These are phyloP conservation scores for Mobula birostris DNA, from an alignment of 2,113 vertebrate genomes.

Conservation along the genomic window DNA sequence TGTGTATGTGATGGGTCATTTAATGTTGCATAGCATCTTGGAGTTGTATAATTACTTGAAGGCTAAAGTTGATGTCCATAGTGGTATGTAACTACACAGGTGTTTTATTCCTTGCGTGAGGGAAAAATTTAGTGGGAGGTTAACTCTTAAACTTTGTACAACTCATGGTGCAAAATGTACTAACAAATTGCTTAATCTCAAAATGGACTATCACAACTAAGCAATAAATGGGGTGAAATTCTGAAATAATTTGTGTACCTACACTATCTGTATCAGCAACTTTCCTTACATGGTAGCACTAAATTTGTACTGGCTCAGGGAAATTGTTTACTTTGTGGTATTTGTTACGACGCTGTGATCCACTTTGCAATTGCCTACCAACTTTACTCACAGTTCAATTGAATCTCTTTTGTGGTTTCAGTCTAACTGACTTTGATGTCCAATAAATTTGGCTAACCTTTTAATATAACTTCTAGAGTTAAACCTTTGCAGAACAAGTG, in stretches of 20 bases:
- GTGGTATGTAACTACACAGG: background rate
- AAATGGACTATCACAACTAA: background rate
- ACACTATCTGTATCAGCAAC: background rate
- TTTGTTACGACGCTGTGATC: background rate
- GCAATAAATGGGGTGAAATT: background rate
- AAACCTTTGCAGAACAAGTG: background rate
- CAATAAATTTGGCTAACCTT: background rate
- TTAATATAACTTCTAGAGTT: background rate
- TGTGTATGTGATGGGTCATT: too few species aligned
- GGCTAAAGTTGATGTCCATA: too few species aligned
- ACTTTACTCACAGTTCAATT: background rate
- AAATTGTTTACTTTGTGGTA: background rate
- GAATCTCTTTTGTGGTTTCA: too few species aligned
- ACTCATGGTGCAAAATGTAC: background rate
- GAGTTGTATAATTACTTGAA: too few species aligned
- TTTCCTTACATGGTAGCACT: background rate
- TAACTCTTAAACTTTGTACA: background rate
- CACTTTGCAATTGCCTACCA: background rate
- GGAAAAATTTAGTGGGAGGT: background rate
- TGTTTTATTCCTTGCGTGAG: background rate
- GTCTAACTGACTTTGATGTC: background rate
- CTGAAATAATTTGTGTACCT: background rate
- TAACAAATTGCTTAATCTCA: background rate
- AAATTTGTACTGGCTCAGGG: background rate
- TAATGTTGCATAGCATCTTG: too few species aligned